Percentiles rank a stretch among this genome's conserved stretches.
phyloP scores from a whole-genome alignment of 2,888 invertebrate genomes.

The Oligia strigilis region DNA sequence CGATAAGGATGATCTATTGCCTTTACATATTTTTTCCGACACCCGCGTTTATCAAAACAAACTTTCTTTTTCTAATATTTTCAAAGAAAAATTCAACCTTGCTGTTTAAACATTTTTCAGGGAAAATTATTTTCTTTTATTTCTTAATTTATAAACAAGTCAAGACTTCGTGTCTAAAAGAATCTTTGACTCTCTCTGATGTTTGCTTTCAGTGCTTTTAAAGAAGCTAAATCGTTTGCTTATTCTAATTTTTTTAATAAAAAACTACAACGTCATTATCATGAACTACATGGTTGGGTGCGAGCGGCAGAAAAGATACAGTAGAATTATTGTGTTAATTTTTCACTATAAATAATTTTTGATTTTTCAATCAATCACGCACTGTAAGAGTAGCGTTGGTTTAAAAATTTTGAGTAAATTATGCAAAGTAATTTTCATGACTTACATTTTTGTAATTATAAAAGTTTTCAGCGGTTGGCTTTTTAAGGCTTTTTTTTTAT shows the following conservation, averaged over 20 bases:
- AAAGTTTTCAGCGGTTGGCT: too few relatives aligned
- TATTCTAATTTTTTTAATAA: slow-evolving; percentile 64
- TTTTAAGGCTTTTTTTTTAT: not conserved
- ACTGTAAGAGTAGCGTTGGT: not conserved
- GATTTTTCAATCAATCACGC: not conserved
- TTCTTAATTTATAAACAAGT: slow-evolving; percentile 16
- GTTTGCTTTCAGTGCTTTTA: slow-evolving; percentile 29
- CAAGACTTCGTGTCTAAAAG: slow-evolving; percentile 22
- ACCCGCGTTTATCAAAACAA: slow-evolving; percentile 14
- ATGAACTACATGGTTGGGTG: slow-evolving; percentile 47
- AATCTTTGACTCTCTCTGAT: slow-evolving; percentile 10
- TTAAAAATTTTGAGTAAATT: not conserved
- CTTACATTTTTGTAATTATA: too few relatives aligned
- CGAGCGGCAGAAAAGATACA: slow-evolving; percentile 18
- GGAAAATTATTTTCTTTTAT: not conserved
- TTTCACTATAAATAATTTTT: not conserved
- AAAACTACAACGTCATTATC: slow-evolving; percentile 67
- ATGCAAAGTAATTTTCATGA: too few relatives aligned
- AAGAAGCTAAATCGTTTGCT: slow-evolving; percentile 40
- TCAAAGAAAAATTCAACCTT: slow-evolving; percentile 4
- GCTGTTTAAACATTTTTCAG: not conserved
- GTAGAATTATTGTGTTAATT: not conserved
- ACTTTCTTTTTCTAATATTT: slow-evolving; percentile 5
- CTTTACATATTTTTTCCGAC: not conserved
- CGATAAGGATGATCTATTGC: too few relatives aligned